Conservation (phyloP, 2,888 invertebrate genomes). For the Icerya purchasi region DNA sequence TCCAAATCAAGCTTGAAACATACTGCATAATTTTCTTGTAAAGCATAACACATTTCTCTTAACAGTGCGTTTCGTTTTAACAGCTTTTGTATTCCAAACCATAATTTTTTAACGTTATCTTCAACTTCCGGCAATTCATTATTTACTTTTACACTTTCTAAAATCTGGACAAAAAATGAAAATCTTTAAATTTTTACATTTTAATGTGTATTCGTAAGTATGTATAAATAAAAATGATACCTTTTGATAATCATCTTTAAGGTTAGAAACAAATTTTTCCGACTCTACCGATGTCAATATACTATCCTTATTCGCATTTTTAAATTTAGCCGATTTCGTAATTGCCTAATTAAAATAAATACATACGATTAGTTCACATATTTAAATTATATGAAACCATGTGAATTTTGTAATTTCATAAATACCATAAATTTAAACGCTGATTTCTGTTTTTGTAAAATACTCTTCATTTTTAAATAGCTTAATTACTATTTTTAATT, state of each 20-base stretch:
- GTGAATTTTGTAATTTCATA: not conserved
- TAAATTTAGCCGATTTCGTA: not conserved
- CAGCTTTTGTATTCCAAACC: not conserved
- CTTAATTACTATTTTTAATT: too few species aligned
- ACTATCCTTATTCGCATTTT: not conserved
- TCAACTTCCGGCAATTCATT: not conserved
- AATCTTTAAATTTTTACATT: not conserved
- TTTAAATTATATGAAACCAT: too few species aligned
- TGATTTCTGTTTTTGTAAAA: conserved; percentile 11
- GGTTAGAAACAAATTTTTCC: not conserved
- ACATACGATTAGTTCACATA: too few species aligned
- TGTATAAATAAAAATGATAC: not conserved
- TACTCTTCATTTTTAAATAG: conserved; percentile 10
- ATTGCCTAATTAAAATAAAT: not conserved
- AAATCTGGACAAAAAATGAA: not conserved
- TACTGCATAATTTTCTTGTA: too few species aligned
- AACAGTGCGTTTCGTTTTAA: not conserved
- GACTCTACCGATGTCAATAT: not conserved
- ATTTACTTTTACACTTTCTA: not conserved
- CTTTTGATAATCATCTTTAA: not conserved
- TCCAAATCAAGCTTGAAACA: too few species aligned
- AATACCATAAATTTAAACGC: conserved; percentile 6
- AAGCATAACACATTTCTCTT: not conserved
- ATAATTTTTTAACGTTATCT: not conserved
- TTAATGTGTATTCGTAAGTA: not conserved